phyloP scores from a whole-genome alignment of 2,888 invertebrate genomes.

The Oegoconia quadripuncta region DNA sequence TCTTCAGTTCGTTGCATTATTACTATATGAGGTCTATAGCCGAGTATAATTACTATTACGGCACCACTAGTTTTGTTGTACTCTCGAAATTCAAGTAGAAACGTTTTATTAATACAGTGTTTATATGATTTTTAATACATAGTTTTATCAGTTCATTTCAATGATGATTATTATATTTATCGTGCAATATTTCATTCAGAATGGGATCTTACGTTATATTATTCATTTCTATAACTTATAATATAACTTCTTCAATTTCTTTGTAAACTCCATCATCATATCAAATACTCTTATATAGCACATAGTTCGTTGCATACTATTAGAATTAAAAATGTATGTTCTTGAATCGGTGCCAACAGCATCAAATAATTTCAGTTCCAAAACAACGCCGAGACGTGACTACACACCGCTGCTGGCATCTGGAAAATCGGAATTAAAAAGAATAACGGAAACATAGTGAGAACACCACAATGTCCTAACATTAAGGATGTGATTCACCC shows the following conservation, averaged over 20 bases:
- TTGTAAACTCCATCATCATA: no score
- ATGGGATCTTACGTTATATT: no score
- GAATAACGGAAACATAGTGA: slow-evolving; percentile 46
- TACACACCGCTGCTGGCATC: slow-evolving; percentile 42
- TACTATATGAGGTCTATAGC: slow-evolving; percentile 36
- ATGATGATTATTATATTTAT: no score
- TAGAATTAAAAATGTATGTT: slow-evolving; percentile 48
- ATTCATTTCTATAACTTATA: no score
- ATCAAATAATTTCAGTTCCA: slow-evolving; percentile 56
- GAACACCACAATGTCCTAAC: slow-evolving; percentile 33
- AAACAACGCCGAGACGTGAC: slow-evolving; percentile 47
- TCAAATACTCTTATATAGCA: slow-evolving; percentile 5
- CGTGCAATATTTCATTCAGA: no score
- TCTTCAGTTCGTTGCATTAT: slow-evolving; percentile 43
- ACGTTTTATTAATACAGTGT: no score
- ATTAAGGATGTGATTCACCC: slow-evolving; percentile 59
- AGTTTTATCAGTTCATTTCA: no score
- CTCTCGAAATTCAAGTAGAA: not conserved
- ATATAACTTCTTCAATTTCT: no score
- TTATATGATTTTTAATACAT: no score
- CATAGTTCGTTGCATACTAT: slow-evolving; percentile 36
- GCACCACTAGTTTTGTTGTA: slow-evolving; percentile 36
- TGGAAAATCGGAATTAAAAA: slow-evolving; percentile 53
- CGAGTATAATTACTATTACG: slow-evolving; percentile 41
- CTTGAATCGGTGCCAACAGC: slow-evolving; percentile 64